Evolutionary conservation across 2,113 vertebrate species (phyloP).

Genomic region (Nannospalax galili): DNA sequence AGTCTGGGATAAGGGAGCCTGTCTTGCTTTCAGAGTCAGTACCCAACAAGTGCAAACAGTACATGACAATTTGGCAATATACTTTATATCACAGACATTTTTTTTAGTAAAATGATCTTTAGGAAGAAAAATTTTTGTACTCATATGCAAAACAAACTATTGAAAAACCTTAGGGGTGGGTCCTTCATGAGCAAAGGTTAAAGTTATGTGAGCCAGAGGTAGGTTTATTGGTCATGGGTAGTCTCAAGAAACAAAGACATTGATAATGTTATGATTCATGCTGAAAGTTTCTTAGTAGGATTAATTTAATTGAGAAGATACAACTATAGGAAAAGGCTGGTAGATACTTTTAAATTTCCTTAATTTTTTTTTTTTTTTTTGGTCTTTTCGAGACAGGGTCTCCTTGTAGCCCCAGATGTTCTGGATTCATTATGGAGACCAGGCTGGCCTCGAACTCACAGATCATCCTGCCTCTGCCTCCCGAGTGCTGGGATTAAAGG

Average conservation of each 20-base stretch:
- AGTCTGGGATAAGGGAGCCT: not conserved
- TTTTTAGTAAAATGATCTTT: not conserved
- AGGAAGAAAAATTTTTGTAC: slow-evolving; percentile 15
- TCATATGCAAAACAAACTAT: not conserved
- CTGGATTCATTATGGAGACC: too few relatives aligned
- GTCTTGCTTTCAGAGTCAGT: not conserved
- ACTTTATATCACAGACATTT: not conserved
- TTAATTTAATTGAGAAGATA: not conserved
- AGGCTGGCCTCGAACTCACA: too few relatives aligned
- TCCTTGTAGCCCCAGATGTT: too few relatives aligned
- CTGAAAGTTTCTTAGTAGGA: not conserved
- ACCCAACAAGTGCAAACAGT: not conserved
- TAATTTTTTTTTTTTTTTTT: too few relatives aligned
- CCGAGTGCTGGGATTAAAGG: too few relatives aligned
- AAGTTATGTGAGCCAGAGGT: not conserved
- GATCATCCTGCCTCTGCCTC: too few relatives aligned
- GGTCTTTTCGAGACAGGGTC: too few relatives aligned
- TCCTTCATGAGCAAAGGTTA: not conserved
- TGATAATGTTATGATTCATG: not conserved
- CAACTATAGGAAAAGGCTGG: not conserved
- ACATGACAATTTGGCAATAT: not conserved
- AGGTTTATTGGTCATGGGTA: not conserved
- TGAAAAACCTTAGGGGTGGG: not conserved
- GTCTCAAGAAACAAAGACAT: not conserved
- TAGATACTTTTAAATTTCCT: not conserved